phyloP scores from a whole-genome alignment of 2,888 invertebrate species.

The Brassicogethes aeneus region DNA sequence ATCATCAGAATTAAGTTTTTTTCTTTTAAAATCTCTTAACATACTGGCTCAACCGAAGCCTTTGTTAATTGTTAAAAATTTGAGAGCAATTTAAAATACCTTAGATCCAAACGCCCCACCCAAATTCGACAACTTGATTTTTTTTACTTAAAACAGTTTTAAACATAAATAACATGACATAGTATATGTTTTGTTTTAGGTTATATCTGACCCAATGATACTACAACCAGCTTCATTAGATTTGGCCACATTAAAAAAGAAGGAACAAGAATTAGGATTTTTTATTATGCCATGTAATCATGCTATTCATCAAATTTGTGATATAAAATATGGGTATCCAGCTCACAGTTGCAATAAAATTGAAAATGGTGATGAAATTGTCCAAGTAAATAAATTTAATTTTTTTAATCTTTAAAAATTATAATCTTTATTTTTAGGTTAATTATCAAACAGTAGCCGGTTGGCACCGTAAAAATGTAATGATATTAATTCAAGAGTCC shows the following conservation, averaged over 20 bases:
- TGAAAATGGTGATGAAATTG: conserved; percentile 93
- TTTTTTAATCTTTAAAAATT: too few species aligned
- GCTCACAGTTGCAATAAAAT: conserved; percentile 88
- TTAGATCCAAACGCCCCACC: too few species aligned
- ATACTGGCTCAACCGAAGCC: too few species aligned
- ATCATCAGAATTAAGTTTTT: too few species aligned
- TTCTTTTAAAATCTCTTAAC: too few species aligned
- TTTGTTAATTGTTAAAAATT: too few species aligned
- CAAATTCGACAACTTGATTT: too few species aligned
- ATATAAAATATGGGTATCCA: conserved; percentile 84
- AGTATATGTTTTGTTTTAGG: conserved; percentile 43
- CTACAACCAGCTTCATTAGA: conserved; percentile 88
- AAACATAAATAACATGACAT: too few species aligned
- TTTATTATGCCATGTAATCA: conserved; percentile 80
- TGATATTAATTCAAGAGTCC: conserved; percentile 64
- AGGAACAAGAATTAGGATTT: conserved; percentile 83
- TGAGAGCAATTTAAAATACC: too few species aligned
- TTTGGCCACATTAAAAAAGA: conserved; percentile 77
- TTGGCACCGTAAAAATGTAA: conserved; percentile 72
- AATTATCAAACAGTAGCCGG: conserved; percentile 68
- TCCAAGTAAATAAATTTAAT: conserved; percentile 60
- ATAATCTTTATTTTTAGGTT: conserved; percentile 40
- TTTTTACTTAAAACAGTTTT: too few species aligned
- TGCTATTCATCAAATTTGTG: conserved; percentile 72
- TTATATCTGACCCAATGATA: conserved; percentile 80